Conservation (phyloP, 2,888 invertebrate species). For the Encarsia formosa region DNA sequence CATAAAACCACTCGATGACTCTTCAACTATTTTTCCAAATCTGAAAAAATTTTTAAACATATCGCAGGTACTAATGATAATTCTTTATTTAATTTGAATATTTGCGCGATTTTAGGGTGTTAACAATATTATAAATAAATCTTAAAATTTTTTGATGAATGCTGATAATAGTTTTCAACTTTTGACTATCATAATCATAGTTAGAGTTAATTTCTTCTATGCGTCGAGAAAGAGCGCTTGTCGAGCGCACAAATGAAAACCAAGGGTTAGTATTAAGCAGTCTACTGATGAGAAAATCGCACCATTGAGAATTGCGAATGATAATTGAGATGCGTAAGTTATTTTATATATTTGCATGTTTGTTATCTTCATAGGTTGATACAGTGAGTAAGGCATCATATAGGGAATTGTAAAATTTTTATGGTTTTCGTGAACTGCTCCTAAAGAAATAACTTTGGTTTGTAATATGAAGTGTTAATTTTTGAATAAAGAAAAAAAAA, state of each 20-base stretch:
- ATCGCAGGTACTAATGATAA: background rate
- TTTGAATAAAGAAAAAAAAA: no score
- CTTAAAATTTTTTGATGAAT: no score
- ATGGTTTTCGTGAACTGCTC: no score
- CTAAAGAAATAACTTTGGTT: no score
- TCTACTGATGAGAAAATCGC: constrained; percentile 37
- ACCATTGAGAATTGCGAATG: constrained; percentile 36
- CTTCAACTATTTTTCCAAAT: constrained; percentile 30
- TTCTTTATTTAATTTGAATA: background rate
- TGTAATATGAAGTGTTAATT: no score
- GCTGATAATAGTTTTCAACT: no score
- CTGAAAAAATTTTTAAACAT: constrained; percentile 25
- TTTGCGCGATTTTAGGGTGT: background rate
- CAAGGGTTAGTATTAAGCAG: constrained; percentile 38
- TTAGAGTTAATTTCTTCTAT: no score
- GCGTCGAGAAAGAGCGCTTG: background rate
- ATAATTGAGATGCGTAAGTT: constrained; percentile 28
- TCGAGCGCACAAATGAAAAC: constrained; percentile 32
- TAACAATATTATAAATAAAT: background rate
- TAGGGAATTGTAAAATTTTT: background rate
- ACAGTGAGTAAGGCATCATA: constrained; percentile 1
- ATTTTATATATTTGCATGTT: constrained; percentile 12
- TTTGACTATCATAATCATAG: no score
- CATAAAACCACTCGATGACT: constrained; percentile 31
- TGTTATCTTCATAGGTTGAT: constrained; percentile 33